A percentile compares a stretch with the other conserved stretches of the same genome.
phyloP scores from a whole-genome alignment of 2,888 invertebrate genomes.

The Chaitophorus viminalis region DNA sequence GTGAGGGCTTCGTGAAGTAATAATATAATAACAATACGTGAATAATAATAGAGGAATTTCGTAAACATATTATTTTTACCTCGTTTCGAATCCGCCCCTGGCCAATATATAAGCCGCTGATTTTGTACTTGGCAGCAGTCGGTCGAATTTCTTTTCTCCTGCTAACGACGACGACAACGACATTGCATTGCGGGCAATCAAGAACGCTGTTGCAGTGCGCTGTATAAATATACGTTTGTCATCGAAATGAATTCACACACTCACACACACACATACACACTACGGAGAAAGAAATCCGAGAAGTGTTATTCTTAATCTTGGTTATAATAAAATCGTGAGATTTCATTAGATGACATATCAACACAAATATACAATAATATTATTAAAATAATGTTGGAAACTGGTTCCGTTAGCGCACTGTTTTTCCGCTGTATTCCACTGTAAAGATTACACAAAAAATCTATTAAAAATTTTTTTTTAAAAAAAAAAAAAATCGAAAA shows the following conservation, averaged over 20 bases:
- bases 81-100: not conserved
- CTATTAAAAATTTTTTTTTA: not conserved
- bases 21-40: not conserved
- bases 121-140: not conserved
- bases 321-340: not conserved
- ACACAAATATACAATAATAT: not conserved
- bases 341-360: not conserved
- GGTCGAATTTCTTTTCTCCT: constrained; percentile 9
- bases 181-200: not conserved
- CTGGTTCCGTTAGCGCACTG: not conserved
- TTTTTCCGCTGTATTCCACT: not conserved
- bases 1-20: constrained; percentile 49
- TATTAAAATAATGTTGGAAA: not conserved
- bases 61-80: constrained; percentile 53
- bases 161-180: not conserved
- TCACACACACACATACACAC: no score
- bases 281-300: not conserved
- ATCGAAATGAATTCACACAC: not conserved
- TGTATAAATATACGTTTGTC: not conserved
- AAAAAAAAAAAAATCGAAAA: not conserved
- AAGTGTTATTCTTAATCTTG: not conserved
- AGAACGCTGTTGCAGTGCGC: not conserved
- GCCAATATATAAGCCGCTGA: not conserved
- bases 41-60: constrained; percentile 35
- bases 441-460: not conserved